Base-by-base conservation (phyloP, 2,888 invertebrate genomes). In the Mimumesa dahlbomi region DNA sequence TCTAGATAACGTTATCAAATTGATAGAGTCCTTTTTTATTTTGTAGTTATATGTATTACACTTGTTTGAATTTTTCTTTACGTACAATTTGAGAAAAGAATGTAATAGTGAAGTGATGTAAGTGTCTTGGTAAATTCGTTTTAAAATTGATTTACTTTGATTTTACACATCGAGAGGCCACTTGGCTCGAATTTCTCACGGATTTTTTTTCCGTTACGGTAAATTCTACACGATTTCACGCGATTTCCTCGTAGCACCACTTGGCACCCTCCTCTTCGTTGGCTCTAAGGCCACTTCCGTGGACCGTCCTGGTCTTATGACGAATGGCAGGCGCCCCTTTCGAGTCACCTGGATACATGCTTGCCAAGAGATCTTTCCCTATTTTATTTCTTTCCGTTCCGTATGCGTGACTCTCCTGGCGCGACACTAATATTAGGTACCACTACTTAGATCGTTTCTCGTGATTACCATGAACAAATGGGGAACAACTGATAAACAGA, bases 271-370 rank as follows among this genome's bases (percentile, higher is more conserved):
- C 19, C 36, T 45, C 13, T 6, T 6, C 16, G 70, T 84, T 83
- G 82, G 82, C 82, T 82, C 77, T 50, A 67, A 74, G 19, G 14
- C 48, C 62, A 59, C 74, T 75, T 82, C 75, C 71, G 73, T 46
- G 48, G 70, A 63, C 40, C 77, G 79, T 79, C 77, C 71, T 64
- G 54, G 48, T 53, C 49, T 53, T 40, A 82, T 79, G 82, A 81
- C 76, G 68, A 75, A 78, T 81, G 68, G 75, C 64, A 40, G 61
- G 34, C 14, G 65, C 72, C 67, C 70, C 73, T 71, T n/a, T 19
- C 45, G 52, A 65, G 62, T 64, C 67, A 49, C 57, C 59, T 59
- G 50, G 46, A 38, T 14, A 11, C n/a, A 13, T 9, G 29, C 21
- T 25, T 54, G 62, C 62, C 62, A 63, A 63, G 19, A 54, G 7